Conservation (phyloP, 2,888 invertebrate species). For the Taenaris catops region DNA sequence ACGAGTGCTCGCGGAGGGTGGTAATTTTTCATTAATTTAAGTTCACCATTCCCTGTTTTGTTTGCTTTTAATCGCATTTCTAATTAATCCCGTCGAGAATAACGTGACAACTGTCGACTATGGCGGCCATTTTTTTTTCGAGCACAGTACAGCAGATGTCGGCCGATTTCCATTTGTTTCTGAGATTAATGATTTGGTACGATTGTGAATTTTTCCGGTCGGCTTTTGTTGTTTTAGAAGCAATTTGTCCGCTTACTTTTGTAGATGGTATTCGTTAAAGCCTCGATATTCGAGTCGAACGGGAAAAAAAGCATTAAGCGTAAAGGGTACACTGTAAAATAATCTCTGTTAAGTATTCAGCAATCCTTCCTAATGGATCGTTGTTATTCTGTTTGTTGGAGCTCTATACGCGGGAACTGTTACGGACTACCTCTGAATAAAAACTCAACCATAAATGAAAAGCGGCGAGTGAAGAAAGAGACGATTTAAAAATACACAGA, state of each 20-base stretch:
- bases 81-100: constrained; percentile 80
- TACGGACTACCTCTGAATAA: constrained; percentile 9
- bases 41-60: constrained; percentile 80
- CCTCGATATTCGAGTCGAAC: constrained; percentile 64
- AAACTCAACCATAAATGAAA: constrained; percentile 8
- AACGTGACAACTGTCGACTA: constrained; percentile 80
- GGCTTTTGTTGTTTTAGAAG: constrained; percentile 80
- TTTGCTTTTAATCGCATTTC: constrained; percentile 81
- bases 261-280: constrained; percentile 73
- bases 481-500: not conserved
- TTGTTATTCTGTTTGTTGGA: constrained; percentile 20
- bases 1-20: constrained; percentile 77
- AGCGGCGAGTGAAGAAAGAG: constrained; percentile 3
- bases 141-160: constrained; percentile 76
- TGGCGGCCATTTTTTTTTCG: constrained; percentile 72
- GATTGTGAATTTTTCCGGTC: constrained; percentile 80
- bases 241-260: constrained; percentile 79
- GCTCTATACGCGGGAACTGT: constrained; percentile 8
- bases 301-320: constrained; percentile 36
- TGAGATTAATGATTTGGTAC: constrained; percentile 79
- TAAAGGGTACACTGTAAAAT: constrained; percentile 23
- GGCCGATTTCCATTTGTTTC: constrained; percentile 80
- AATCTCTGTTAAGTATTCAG: constrained; percentile 26
- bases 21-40: constrained; percentile 81
- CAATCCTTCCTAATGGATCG: constrained; percentile 23